Percentiles rank a stretch among this genome's conserved stretches.
Conservation (phyloP, 1,140 invertebrate genomes). For the Drosophila tristis region DNA sequence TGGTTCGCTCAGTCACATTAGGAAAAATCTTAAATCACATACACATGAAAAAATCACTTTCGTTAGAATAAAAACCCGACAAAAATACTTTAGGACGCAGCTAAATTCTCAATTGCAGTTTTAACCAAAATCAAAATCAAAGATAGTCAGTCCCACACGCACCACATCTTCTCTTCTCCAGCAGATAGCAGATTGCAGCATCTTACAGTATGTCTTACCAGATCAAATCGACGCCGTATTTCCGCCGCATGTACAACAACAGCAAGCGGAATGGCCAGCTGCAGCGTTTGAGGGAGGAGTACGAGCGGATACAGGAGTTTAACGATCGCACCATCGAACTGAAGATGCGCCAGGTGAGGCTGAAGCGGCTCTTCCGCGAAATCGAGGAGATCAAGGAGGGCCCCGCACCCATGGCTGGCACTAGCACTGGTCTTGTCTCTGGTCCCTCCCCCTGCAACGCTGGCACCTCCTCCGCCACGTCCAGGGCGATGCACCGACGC, state of each 20-base stretch:
- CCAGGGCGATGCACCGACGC: neutral
- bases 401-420: neutral
- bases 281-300: conserved; percentile 71
- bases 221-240: conserved; percentile 75
- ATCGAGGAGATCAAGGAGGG: conserved; percentile 74
- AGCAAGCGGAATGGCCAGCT: conserved; percentile 73
- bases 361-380: conserved; percentile 72
- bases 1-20: neutral
- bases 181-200: neutral
- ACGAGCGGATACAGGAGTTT: conserved; percentile 75
- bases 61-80: neutral
- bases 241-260: conserved; percentile 68
- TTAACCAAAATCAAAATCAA: neutral
- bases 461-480: too few species aligned
- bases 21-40: conserved; percentile 23
- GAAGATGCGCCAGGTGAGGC: conserved; percentile 76
- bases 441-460: conserved; percentile 4
- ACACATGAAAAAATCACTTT: conserved; percentile 32
- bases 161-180: too few species aligned
- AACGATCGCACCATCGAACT: conserved; percentile 77
- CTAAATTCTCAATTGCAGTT: conserved; percentile 43
- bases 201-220: conserved; percentile 64
- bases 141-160: neutral
- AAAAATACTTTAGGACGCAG: conserved; percentile 33
- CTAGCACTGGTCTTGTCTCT: neutral